Percentiles rank a stretch among this genome's conserved stretches.
These are phyloP conservation scores for Pecten maximus DNA, from an alignment of 2,888 invertebrate genomes.

Conservation along the genomic window DNA sequence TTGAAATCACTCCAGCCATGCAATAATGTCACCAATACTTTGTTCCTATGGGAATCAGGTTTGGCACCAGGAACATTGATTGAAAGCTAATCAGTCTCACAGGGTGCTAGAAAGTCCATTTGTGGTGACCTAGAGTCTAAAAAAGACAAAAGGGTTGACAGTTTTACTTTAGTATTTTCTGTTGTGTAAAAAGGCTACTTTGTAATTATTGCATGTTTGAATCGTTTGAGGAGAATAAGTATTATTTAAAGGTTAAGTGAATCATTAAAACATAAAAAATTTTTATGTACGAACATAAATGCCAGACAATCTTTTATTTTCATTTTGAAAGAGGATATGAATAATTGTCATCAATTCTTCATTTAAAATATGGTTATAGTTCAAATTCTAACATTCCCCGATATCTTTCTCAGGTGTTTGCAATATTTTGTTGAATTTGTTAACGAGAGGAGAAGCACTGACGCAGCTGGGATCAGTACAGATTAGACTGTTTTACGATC, in stretches of 20 bases:
- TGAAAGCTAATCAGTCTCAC: neutral
- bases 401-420: neutral
- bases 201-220: too few species aligned
- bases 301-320: too few species aligned
- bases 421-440: conserved; percentile 22
- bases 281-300: too few species aligned
- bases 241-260: too few species aligned
- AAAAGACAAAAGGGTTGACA: neutral
- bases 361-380: neutral
- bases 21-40: neutral
- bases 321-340: neutral
- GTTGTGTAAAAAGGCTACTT: too few species aligned
- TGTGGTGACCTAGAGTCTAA: neutral
- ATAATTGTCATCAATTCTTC: neutral
- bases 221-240: too few species aligned
- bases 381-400: neutral
- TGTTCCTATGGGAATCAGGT: neutral
- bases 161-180: too few species aligned
- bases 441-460: neutral
- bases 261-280: too few species aligned
- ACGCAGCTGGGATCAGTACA: neutral
- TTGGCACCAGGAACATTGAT: neutral
- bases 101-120: neutral
- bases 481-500: conserved; percentile 11
- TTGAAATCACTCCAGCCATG: neutral